Conservation (phyloP, 2,888 invertebrate species). For the Phytoseiulus persimilis region DNA sequence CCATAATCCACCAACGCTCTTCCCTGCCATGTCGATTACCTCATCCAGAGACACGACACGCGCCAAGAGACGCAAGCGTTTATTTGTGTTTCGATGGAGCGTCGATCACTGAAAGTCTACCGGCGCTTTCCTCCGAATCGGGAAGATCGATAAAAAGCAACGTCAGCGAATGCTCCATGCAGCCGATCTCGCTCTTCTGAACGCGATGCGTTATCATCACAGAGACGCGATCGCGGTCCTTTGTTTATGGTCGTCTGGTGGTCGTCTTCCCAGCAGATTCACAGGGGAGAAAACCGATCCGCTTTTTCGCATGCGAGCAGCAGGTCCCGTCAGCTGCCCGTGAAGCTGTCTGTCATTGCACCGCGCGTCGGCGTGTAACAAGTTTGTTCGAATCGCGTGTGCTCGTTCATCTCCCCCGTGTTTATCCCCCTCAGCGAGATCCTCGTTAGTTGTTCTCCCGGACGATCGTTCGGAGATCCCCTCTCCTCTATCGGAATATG, state of each 20-base stretch:
- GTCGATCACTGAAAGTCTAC: no score
- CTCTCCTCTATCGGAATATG: background rate
- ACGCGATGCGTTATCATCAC: background rate
- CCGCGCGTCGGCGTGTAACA: no score
- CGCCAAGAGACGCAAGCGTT: no score
- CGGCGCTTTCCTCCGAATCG: background rate
- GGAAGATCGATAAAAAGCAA: background rate
- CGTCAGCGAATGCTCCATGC: background rate
- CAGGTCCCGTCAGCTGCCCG: no score
- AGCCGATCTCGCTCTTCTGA: background rate
- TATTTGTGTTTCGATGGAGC: no score
- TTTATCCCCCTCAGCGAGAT: background rate
- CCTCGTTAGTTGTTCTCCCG: background rate
- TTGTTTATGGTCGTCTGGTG: background rate
- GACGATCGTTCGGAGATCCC: background rate
- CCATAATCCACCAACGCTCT: no score
- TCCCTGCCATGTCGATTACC: no score
- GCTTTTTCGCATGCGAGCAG: no score
- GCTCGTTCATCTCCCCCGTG: background rate
- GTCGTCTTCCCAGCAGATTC: background rate
- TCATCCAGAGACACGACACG: no score
- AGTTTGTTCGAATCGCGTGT: background rate
- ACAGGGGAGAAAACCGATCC: background rate
- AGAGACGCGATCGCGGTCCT: background rate
- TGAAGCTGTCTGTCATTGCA: no score